These are phyloP conservation scores for Oryctolagus cuniculus DNA, from an alignment of 2,113 vertebrate genomes.

Conservation along the genomic window DNA sequence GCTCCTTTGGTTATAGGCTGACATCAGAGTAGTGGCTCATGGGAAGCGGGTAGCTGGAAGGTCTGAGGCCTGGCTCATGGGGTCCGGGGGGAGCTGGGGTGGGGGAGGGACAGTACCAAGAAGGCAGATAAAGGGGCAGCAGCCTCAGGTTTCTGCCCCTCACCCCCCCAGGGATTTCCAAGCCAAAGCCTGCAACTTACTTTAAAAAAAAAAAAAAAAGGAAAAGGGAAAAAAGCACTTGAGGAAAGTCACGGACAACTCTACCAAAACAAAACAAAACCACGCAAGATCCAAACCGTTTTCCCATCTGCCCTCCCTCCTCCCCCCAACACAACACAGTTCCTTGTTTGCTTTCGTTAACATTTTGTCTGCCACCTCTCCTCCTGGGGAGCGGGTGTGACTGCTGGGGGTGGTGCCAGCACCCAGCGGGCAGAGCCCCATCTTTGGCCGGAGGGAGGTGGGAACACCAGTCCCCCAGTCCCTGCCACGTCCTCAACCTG, in stretches of 20 bases:
- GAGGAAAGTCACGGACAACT: constrained; percentile 84
- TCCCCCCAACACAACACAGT: constrained; percentile 62
- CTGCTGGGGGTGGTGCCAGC: constrained; percentile 64
- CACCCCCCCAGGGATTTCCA: constrained; percentile 71
- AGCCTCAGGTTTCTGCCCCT: constrained; percentile 75
- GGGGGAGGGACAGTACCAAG: constrained; percentile 64
- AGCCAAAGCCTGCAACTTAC: constrained; percentile 83
- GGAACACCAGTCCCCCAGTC: constrained; percentile 24
- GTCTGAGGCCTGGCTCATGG: constrained; percentile 72
- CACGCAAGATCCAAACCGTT: constrained; percentile 75
- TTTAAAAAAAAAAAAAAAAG: constrained; percentile 24
- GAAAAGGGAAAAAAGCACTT: constrained; percentile 68
- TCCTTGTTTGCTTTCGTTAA: constrained; percentile 55
- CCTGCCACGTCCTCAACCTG: background rate
- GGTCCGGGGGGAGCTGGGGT: constrained; percentile 61
- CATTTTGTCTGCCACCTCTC: constrained; percentile 18
- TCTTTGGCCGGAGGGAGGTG: constrained; percentile 69
- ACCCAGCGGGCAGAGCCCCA: constrained; percentile 59
- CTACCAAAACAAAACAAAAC: constrained; percentile 53
- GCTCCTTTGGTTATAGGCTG: constrained; percentile 86
- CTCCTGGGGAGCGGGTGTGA: constrained; percentile 3
- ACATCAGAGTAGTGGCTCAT: constrained; percentile 83
- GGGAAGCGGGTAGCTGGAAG: constrained; percentile 80
- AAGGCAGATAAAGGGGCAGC: constrained; percentile 74
- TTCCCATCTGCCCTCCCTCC: constrained; percentile 30